Conservation (phyloP, 1,140 invertebrate species). For the Megalonaias nervosa region DNA sequence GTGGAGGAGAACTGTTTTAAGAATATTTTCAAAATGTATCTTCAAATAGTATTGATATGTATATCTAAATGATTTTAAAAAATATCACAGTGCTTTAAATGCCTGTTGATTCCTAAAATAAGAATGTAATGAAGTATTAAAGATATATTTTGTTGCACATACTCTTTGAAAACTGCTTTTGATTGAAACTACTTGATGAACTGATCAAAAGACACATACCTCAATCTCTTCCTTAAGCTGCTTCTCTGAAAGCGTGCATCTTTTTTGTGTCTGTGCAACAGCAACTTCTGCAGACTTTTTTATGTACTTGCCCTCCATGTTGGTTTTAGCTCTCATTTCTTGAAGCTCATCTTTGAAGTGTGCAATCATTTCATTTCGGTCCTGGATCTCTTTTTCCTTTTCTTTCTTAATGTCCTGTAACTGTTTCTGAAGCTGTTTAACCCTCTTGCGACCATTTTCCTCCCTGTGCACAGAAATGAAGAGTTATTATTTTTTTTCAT, state of each 20-base stretch:
- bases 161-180: too few species aligned
- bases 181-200: neutral
- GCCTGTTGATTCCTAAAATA: too few species aligned
- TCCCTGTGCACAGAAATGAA: constrained; percentile 48
- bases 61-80: too few species aligned
- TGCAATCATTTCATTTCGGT: constrained; percentile 70
- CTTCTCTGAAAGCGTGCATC: constrained; percentile 61
- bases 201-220: constrained; percentile 37
- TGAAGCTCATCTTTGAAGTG: constrained; percentile 67
- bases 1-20: too few species aligned
- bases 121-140: too few species aligned
- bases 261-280: constrained; percentile 68
- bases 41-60: too few species aligned
- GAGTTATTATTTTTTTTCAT: too few species aligned
- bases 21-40: too few species aligned
- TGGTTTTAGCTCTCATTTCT: constrained; percentile 69
- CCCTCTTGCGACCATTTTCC: constrained; percentile 64
- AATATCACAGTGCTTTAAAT: too few species aligned
- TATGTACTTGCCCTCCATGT: constrained; percentile 71
- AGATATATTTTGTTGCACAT: too few species aligned
- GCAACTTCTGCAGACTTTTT: constrained; percentile 68
- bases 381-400: constrained; percentile 67
- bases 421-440: constrained; percentile 60
- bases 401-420: constrained; percentile 66
- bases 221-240: constrained; percentile 64